Conservation (phyloP, 2,797 vertebrate genomes). For the Adelosebastes latens region DNA sequence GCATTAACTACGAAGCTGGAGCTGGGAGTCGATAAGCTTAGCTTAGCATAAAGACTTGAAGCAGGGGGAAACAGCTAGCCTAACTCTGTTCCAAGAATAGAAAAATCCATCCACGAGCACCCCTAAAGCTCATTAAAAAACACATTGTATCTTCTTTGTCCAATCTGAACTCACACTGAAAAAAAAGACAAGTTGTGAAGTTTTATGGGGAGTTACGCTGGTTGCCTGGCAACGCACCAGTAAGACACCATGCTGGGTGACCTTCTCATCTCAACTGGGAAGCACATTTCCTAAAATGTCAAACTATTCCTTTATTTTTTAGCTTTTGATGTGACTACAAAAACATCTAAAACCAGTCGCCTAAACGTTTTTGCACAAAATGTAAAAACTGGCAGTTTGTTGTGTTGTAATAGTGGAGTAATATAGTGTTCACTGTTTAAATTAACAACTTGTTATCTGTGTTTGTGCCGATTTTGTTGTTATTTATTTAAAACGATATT, state of each 20-base stretch:
- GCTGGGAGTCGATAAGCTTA: background rate
- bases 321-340: background rate
- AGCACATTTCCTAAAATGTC: background rate
- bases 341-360: background rate
- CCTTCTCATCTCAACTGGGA: background rate
- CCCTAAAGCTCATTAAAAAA: background rate
- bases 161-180: background rate
- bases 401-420: background rate
- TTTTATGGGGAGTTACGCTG: background rate
- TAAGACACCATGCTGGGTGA: background rate
- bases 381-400: background rate
- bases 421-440: background rate
- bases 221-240: slow-evolving; percentile 9
- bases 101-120: background rate
- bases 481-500: background rate
- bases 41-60: background rate
- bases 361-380: background rate
- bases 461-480: background rate
- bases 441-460: background rate
- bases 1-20: too few species aligned
- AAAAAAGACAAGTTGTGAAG: background rate
- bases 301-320: background rate
- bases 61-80: background rate
- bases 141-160: background rate
- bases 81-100: background rate